phyloP scores from a whole-genome alignment of 2,888 invertebrate genomes.

The Phaedon cochleariae region DNA sequence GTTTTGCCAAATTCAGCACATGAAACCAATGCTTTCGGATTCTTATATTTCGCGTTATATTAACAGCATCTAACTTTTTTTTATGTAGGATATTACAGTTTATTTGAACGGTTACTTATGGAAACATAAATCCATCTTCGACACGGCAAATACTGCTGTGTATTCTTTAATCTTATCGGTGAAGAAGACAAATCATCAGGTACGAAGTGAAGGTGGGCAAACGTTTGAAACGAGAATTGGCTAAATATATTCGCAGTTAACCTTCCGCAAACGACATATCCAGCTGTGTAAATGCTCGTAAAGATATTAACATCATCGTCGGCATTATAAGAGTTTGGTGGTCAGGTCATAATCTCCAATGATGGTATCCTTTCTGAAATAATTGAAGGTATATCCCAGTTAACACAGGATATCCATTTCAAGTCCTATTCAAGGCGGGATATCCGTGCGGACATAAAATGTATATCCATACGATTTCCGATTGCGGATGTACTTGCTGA shows the following conservation, averaged over 20 bases:
- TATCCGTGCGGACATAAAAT: no score
- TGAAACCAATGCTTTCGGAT: no score
- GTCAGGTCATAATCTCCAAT: conserved; percentile 12
- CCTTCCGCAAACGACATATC: conserved; percentile 41
- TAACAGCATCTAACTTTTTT: no score
- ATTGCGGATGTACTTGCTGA: no score
- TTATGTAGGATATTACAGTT: background rate
- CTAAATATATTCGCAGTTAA: conserved; percentile 49
- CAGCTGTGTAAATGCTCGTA: conserved; percentile 51
- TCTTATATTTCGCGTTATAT: no score
- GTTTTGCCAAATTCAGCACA: no score
- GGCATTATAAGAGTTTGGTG: conserved; percentile 45
- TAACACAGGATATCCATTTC: no score
- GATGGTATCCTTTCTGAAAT: background rate
- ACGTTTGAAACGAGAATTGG: conserved; percentile 46
- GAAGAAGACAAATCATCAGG: conserved; percentile 30
- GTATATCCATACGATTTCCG: no score
- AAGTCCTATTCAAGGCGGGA: no score
- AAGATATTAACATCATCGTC: conserved; percentile 51
- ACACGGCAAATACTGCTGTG: background rate
- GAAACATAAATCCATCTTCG: background rate
- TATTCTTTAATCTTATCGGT: conserved; percentile 7
- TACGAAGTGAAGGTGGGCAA: conserved; percentile 41
- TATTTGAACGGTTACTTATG: background rate
- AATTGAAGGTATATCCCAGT: background rate